phyloP scores from a whole-genome alignment of 2,888 invertebrate species.

The Girardia tigrina region DNA sequence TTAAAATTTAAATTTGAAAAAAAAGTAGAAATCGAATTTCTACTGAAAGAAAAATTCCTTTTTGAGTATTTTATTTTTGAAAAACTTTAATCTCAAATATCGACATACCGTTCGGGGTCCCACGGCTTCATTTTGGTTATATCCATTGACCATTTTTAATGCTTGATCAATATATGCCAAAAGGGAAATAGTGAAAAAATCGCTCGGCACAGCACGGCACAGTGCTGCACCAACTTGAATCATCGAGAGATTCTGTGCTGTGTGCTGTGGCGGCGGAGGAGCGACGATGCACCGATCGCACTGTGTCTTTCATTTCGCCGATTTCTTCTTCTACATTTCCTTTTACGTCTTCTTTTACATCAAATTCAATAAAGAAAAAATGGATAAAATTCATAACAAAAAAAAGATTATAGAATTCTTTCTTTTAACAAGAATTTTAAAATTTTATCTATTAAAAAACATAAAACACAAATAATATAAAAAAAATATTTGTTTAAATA shows the following conservation, averaged over 20 bases:
- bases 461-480: background rate
- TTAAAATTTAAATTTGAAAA: no score
- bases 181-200: background rate
- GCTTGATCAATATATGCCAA: background rate
- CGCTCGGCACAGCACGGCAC: background rate
- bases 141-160: background rate
- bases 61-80: background rate
- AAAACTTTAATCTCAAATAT: background rate
- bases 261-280: background rate
- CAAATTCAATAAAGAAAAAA: no score
- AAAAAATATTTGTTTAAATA: background rate
- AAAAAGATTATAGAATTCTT: no score
- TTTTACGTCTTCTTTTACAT: no score
- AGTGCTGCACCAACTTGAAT: background rate
- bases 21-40: background rate
- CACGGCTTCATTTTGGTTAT: background rate
- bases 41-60: background rate
- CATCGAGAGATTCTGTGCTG: background rate
- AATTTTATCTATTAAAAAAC: background rate
- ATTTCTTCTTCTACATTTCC: no score
- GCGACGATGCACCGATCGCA: background rate
- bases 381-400: no score
- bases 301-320: background rate
- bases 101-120: background rate
- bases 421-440: no score